Conservation (phyloP, 2,797 vertebrate genomes). For the Rhynchotus rufescens region DNA sequence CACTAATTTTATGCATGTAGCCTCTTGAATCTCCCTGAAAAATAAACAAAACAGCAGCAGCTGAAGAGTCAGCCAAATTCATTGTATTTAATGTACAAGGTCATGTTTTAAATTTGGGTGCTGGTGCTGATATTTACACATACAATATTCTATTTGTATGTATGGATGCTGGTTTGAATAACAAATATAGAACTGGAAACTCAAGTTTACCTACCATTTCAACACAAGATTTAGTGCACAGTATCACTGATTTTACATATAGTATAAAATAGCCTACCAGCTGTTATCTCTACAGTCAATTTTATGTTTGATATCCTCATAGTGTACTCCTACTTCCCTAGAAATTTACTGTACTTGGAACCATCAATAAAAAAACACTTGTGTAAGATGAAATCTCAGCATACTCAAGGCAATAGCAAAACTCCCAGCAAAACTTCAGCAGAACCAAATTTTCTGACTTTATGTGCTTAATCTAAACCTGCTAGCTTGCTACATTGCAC, state of each 20-base stretch:
- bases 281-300: not conserved
- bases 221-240: not conserved
- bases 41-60: not conserved
- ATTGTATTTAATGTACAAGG: not conserved
- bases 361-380: not conserved
- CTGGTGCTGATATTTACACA: not conserved
- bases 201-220: not conserved
- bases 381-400: not conserved
- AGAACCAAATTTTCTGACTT: not conserved
- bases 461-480: not conserved
- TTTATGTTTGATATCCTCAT: conserved; percentile 27
- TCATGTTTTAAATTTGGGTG: not conserved
- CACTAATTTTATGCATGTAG: not conserved
- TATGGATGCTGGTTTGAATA: not conserved
- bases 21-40: not conserved
- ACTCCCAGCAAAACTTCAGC: not conserved
- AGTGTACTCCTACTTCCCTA: not conserved
- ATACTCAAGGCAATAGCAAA: not conserved
- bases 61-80: not conserved
- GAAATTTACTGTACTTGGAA: not conserved
- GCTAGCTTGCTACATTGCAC: not conserved
- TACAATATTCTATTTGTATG: not conserved
- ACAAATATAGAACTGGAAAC: not conserved
- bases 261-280: conserved; percentile 10
- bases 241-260: not conserved